phyloP scores from a whole-genome alignment of 2,797 vertebrate species.

The Callimico goeldii region DNA sequence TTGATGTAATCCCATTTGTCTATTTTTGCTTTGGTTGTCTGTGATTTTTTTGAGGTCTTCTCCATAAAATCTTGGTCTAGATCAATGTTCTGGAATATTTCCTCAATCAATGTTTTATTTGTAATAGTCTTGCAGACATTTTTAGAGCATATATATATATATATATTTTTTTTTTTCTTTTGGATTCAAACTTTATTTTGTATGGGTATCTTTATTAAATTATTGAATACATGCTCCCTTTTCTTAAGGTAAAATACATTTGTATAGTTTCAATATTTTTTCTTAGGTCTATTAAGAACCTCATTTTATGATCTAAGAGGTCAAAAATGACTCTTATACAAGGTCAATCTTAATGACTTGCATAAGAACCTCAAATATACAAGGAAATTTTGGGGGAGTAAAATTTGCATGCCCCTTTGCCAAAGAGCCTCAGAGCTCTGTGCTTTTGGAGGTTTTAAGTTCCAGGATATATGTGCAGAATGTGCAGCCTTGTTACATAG shows the following conservation, averaged over 20 bases:
- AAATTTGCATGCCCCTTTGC: neutral
- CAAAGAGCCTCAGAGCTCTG: neutral
- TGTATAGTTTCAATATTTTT: neutral
- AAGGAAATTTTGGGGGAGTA: neutral
- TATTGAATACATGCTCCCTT: neutral
- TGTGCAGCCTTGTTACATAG: neutral
- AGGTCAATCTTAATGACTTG: neutral
- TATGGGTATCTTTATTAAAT: slow-evolving; percentile 28
- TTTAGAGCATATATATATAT: neutral
- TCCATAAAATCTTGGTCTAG: neutral
- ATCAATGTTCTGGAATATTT: neutral
- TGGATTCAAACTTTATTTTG: slow-evolving; percentile 4
- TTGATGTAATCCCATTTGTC: neutral
- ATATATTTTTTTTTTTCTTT: neutral
- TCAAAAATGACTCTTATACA: neutral
- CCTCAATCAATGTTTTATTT: neutral
- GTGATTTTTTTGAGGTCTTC: neutral
- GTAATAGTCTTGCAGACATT: neutral
- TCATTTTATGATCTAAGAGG: neutral
- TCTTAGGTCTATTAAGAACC: neutral
- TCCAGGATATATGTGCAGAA: neutral
- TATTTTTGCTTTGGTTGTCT: neutral
- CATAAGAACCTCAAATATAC: neutral
- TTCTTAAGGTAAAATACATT: neutral
- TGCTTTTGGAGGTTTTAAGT: neutral